Percentiles rank a stretch among this genome's conserved stretches.
Evolutionary conservation across 2,797 vertebrate genomes (phyloP).

Genomic region (Phrynocephalus guinanensis): DNA sequence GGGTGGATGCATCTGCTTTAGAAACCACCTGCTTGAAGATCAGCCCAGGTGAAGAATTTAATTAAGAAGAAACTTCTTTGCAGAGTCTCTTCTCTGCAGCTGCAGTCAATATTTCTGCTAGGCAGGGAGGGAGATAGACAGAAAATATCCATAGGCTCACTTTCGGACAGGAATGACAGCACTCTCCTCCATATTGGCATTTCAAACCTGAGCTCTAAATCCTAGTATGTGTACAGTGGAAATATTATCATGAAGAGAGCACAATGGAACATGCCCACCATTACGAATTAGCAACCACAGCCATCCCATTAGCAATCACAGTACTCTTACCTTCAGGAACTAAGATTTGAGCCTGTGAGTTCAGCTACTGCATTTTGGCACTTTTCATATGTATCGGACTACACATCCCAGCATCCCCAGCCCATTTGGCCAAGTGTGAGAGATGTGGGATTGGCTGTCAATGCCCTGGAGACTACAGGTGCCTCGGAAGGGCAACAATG

Average conservation of each 20-base stretch:
- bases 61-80: slow-evolving; percentile 12
- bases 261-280: too few species aligned
- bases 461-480: not conserved
- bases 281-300: not conserved
- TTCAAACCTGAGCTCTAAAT: not conserved
- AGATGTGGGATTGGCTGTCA: not conserved
- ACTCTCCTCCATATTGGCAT: not conserved
- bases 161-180: not conserved
- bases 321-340: not conserved
- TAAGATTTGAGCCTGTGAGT: not conserved
- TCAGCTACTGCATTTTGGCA: not conserved
- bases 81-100: not conserved
- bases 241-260: not conserved
- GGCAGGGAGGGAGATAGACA: not conserved
- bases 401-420: not conserved
- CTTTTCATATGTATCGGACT: not conserved
- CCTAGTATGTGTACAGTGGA: not conserved
- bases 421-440: not conserved
- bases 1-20: not conserved
- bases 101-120: not conserved
- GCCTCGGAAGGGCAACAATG: not conserved
- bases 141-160: not conserved
- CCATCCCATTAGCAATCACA: not conserved
- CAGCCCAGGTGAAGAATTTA: not conserved
- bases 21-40: not conserved